phyloP scores from a whole-genome alignment of 1,140 invertebrate genomes.

The Pectinophora gossypiella region DNA sequence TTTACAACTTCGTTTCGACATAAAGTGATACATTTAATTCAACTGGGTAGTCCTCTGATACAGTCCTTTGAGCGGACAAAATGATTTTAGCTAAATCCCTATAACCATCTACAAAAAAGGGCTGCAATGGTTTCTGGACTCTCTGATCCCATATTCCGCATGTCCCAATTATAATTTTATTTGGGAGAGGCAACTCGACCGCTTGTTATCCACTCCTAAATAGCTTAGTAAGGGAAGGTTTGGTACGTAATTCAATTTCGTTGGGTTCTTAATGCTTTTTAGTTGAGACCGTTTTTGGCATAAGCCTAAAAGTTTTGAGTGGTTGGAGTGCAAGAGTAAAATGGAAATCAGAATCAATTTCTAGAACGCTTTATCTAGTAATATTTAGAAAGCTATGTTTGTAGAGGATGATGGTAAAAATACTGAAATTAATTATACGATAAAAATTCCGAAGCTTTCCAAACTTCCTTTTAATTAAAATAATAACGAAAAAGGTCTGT shows the following conservation, averaged over 20 bases:
- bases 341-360: not conserved
- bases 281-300: slow-evolving; percentile 14
- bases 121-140: not conserved
- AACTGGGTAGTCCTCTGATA: not conserved
- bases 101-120: not conserved
- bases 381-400: not conserved
- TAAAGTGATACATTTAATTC: not conserved
- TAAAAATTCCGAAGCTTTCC: slow-evolving; percentile 1
- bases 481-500: slow-evolving; percentile 1
- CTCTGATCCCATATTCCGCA: slow-evolving; percentile 14
- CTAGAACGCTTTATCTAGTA: not conserved
- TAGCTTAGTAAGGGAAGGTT: slow-evolving; percentile 22
- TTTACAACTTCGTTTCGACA: not conserved
- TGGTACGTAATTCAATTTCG: slow-evolving; percentile 22
- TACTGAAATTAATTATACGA: slow-evolving; percentile 1
- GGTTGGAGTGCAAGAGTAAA: not conserved
- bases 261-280: slow-evolving; percentile 19
- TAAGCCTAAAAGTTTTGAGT: slow-evolving; percentile 16
- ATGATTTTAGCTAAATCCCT: slow-evolving; percentile 1
- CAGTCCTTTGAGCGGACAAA: not conserved
- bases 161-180: slow-evolving; percentile 26
- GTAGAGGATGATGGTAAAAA: not conserved
- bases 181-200: slow-evolving; percentile 12
- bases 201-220: slow-evolving; percentile 18
- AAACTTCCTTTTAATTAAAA: slow-evolving; percentile 3